phyloP scores from a whole-genome alignment of 2,888 invertebrate species.

The Cheilosia urbana region DNA sequence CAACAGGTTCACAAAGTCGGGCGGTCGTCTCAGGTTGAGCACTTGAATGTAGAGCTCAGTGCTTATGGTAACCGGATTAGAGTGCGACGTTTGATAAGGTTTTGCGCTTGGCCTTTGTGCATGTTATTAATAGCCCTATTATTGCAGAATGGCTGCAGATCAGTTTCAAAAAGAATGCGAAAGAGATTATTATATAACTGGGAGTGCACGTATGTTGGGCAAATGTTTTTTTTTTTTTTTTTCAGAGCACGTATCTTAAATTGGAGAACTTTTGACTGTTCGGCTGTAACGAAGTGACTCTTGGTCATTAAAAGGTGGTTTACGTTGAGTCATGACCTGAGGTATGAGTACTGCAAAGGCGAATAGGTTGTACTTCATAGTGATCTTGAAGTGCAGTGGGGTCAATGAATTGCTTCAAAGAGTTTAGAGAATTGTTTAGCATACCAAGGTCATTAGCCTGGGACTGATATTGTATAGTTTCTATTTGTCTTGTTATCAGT shows the following conservation, averaged over 20 bases:
- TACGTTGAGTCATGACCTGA: background rate
- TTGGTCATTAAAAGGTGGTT: background rate
- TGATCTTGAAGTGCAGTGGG: background rate
- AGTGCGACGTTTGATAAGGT: constrained; percentile 19
- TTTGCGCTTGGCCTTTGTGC: constrained; percentile 13
- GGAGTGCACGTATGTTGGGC: background rate
- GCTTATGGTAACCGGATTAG: constrained; percentile 27
- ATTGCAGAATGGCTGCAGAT: constrained; percentile 25
- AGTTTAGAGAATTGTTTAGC: background rate
- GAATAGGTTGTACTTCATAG: too few species aligned
- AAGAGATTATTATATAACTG: background rate
- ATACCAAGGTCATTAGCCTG: too few species aligned
- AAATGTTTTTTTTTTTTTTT: too few species aligned
- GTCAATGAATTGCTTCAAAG: background rate
- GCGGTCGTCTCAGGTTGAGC: background rate
- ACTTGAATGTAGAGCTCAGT: constrained; percentile 4
- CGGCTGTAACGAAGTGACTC: background rate
- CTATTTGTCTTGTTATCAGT: too few species aligned
- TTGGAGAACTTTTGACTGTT: constrained; percentile 10
- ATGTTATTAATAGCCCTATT: constrained; percentile 35
- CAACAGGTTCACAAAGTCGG: constrained; percentile 13
- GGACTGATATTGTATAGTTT: too few species aligned
- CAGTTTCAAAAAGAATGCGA: constrained; percentile 26
- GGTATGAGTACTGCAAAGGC: background rate
- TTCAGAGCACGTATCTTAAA: constrained; percentile 8